Percentiles rank a stretch among this genome's conserved stretches.
These are phyloP conservation scores for Capreolus pygargus DNA, from an alignment of 2,113 vertebrate species.

Conservation along the genomic window DNA sequence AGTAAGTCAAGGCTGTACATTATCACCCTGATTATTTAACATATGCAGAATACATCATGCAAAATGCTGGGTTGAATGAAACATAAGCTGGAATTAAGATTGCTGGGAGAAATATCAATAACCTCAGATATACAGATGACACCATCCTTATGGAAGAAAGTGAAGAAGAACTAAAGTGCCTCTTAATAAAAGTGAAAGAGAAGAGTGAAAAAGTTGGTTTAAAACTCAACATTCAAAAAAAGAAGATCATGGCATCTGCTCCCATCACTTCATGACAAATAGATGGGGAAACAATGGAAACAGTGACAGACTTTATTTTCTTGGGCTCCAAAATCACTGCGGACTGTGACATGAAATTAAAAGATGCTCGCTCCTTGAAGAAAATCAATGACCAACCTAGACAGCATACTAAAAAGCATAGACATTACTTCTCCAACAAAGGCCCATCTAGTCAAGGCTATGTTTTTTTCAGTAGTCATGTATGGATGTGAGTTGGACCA, in stretches of 20 bases:
- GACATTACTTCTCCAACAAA: not conserved
- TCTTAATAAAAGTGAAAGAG: not conserved
- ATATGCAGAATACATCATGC: not conserved
- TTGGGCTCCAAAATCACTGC: not conserved
- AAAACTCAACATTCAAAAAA: not conserved
- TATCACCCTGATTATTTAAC: not conserved
- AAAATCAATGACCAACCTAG: not conserved
- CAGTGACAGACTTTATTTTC: not conserved
- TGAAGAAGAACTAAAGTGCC: not conserved
- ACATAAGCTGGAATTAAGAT: not conserved
- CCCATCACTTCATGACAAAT: not conserved
- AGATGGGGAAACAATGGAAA: not conserved
- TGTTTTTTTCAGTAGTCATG: not conserved
- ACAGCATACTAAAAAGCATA: not conserved
- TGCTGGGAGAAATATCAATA: not conserved
- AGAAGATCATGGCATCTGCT: not conserved
- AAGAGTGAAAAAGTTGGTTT: not conserved
- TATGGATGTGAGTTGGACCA: not conserved
- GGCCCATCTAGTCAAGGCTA: not conserved
- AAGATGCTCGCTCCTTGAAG: not conserved
- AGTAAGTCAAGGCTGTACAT: not conserved
- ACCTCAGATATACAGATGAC: not conserved
- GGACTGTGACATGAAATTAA: not conserved
- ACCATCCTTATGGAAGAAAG: not conserved
- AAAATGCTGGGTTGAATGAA: not conserved